Evolutionary conservation across 1,140 invertebrate species (phyloP), one percentile per base, ranked within the genome.

Genomic region (Drosophila yakuba): DNA sequence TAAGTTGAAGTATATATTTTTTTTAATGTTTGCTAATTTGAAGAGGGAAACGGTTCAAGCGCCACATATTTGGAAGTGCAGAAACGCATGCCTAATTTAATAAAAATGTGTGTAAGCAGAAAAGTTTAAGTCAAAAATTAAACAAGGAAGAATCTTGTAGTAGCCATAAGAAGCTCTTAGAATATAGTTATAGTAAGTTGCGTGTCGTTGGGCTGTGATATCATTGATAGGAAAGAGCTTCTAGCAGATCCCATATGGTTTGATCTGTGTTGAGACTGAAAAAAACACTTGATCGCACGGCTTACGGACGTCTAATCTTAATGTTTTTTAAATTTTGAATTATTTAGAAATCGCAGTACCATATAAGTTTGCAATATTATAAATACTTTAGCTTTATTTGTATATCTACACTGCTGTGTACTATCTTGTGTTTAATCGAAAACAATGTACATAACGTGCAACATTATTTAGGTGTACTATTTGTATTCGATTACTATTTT

Each of bases 291-390:
- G 25, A 25, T 25, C 25, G 25, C 23, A 43, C 15, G 43, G 38
- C 23, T 43, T 28, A 28, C 35, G n/a, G n/a, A 51, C n/a, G 17
- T 28, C 32, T 28, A 11, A 51, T 20, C 10, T 17, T 50, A 44
- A 43, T 44, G 20, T 23, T 44, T 20, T 47, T 62, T 23, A 32
- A 48, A 15, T 68, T 32, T 50, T 7, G 17, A 73, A 52, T 25
- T 41, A 43, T 38, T 39, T 61, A 7, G n/a, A 55, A 56, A 25
- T 35, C 14, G 51, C 35, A 71, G 52, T 71, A 64, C 76, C 61
- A 52, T 55, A 64, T 20, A 35, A 32, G 52, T 68, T 57, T 84
- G 80, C 80, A 84, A 84, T 84, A 84, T 84, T 84, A 84, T 50
- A 61, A 64, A 71, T 73, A 80, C 60, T 56, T 80, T 50, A 57